phyloP scores from a whole-genome alignment of 1,140 invertebrate genomes.

The Oryctes rhinoceros region DNA sequence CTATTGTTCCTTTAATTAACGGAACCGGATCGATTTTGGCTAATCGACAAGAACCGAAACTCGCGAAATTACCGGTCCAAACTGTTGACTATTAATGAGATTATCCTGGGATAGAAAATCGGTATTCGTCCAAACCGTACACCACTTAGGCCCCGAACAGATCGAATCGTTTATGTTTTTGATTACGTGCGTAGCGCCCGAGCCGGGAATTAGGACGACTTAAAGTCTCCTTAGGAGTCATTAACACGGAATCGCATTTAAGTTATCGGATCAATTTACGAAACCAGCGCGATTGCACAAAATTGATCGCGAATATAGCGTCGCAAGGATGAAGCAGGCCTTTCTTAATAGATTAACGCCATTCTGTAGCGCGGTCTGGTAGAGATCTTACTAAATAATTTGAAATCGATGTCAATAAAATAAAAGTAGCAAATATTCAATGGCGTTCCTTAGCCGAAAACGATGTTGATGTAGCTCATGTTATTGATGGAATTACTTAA shows the following conservation, averaged over 20 bases:
- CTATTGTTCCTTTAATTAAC: background rate
- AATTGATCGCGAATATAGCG: background rate
- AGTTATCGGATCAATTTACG: slow-evolving; percentile 34
- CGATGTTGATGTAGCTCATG: too few relatives aligned
- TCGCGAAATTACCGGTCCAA: slow-evolving; percentile 24
- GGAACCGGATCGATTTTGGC: background rate
- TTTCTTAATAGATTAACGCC: slow-evolving; percentile 16
- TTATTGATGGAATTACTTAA: too few relatives aligned
- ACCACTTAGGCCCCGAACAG: background rate
- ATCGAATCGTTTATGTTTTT: slow-evolving; percentile 34
- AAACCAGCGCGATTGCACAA: slow-evolving; percentile 7
- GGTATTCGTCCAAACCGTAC: background rate
- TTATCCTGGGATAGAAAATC: slow-evolving; percentile 23
- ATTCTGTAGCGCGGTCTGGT: background rate
- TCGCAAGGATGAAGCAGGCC: background rate
- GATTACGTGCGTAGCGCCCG: slow-evolving; percentile 15
- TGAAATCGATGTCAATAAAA: too few relatives aligned
- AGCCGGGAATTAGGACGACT: slow-evolving; percentile 6
- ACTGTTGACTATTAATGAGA: slow-evolving; percentile 33
- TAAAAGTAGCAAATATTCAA: too few relatives aligned
- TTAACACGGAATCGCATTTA: slow-evolving; percentile 35
- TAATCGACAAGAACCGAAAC: slow-evolving; percentile 16
- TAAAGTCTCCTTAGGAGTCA: slow-evolving; percentile 2
- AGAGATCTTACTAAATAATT: background rate
- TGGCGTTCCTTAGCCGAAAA: too few relatives aligned